Evolutionary conservation across 2,797 vertebrate genomes (phyloP).

Genomic region (Natrix natrix): DNA sequence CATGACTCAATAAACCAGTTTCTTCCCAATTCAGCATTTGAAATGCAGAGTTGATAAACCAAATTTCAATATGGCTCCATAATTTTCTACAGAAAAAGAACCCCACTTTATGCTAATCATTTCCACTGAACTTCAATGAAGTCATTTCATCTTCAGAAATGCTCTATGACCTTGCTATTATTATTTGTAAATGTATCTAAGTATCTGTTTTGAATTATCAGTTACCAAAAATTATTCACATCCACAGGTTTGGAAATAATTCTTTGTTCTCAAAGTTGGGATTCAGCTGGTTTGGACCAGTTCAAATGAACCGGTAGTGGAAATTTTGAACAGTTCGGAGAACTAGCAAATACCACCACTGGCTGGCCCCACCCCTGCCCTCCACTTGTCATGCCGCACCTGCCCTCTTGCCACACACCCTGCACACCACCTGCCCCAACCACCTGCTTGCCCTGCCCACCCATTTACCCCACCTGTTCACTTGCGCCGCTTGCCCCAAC

Average conservation of each 20-base stretch:
- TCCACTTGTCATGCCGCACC: too few relatives aligned
- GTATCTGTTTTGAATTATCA: constrained; percentile 29
- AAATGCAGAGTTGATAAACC: constrained; percentile 56
- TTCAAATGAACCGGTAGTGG: too few relatives aligned
- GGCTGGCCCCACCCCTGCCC: too few relatives aligned
- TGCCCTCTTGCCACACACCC: too few relatives aligned
- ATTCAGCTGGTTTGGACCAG: too few relatives aligned
- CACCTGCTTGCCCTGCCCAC: too few relatives aligned
- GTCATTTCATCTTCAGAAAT: background rate
- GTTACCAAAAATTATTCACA: constrained; percentile 31
- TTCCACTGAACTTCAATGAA: background rate
- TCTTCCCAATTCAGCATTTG: constrained; percentile 62
- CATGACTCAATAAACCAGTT: constrained; percentile 55
- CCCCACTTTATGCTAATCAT: constrained; percentile 11
- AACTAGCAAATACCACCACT: too few relatives aligned
- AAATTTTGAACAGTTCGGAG: too few relatives aligned
- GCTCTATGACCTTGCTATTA: background rate
- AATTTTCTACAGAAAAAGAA: constrained; percentile 32
- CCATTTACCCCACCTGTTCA: too few relatives aligned
- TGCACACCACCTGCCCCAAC: too few relatives aligned
- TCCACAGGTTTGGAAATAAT: constrained; percentile 16
- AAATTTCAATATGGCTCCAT: constrained; percentile 55
- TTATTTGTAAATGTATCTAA: constrained; percentile 13
- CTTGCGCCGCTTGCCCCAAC: too few relatives aligned
- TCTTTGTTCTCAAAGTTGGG: constrained; percentile 12